Conservation (phyloP, 37 sponge, comb jelly and placozoan species). For the Ephydatia muelleri region DNA sequence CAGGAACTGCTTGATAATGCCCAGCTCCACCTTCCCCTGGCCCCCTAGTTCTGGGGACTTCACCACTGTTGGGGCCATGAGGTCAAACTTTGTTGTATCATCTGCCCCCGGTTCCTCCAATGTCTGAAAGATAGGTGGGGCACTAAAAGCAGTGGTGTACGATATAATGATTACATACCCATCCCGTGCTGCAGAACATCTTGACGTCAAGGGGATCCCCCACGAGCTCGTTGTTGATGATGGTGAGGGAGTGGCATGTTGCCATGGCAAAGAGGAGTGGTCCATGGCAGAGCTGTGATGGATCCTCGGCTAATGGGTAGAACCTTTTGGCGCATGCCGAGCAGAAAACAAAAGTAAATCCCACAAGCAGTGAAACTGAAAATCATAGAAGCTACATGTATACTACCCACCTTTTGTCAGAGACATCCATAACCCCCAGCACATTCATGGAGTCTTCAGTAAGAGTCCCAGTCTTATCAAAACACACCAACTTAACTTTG, state of each 20-base stretch:
- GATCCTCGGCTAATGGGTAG: constrained; percentile 27
- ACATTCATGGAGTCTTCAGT: constrained; percentile 89
- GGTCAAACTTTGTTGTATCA: constrained; percentile 58
- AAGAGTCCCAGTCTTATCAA: constrained; percentile 97
- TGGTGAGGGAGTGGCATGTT: constrained; percentile 83
- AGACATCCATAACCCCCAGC: constrained; percentile 50
- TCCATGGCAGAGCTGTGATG: constrained; percentile 11
- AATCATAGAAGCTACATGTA: background rate
- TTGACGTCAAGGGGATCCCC: constrained; percentile 95
- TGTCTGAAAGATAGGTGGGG: background rate
- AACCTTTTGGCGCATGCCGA: constrained; percentile 10
- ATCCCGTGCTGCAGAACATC: constrained; percentile 86
- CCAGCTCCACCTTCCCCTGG: constrained; percentile 35
- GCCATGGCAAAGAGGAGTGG: constrained; percentile 77
- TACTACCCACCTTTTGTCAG: background rate
- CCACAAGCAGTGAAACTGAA: background rate
- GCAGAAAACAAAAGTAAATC: background rate
- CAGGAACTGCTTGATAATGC: constrained; percentile 74
- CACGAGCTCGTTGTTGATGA: constrained; percentile 62
- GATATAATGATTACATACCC: constrained; percentile 48
- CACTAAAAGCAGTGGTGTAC: background rate
- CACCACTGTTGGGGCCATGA: constrained; percentile 47
- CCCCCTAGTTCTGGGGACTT: constrained; percentile 4
- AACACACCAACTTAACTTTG: constrained; percentile 89
- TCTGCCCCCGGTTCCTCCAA: constrained; percentile 54